A percentile compares a stretch with the other conserved stretches of the same genome.
phyloP scores from a whole-genome alignment of 2,797 vertebrate genomes.

The Manis javanica region DNA sequence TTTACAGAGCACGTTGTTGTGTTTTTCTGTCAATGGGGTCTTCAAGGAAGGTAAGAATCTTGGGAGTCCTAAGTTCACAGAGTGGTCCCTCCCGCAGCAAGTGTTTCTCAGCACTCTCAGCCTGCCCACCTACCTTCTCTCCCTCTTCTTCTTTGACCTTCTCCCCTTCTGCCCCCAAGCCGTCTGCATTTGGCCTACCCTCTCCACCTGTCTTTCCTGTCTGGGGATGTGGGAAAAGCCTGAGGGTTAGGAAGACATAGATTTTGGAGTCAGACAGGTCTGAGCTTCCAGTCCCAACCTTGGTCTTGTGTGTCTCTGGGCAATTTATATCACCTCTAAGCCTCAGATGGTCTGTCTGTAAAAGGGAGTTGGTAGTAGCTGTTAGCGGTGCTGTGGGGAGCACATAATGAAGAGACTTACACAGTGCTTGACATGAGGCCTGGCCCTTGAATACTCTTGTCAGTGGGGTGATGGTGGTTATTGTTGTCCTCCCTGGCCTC shows the following conservation, averaged over 20 bases:
- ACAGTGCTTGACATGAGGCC: background rate
- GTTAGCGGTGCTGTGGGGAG: background rate
- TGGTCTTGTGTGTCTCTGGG: background rate
- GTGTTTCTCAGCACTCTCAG: background rate
- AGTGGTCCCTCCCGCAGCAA: background rate
- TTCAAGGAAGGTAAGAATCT: conserved; percentile 93
- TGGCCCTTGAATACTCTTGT: background rate
- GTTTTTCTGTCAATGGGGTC: conserved; percentile 93
- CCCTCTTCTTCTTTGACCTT: background rate
- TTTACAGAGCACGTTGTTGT: conserved; percentile 91
- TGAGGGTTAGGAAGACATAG: background rate
- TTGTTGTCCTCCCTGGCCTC: background rate
- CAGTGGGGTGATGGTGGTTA: background rate
- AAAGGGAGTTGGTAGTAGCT: background rate
- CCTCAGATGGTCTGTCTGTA: background rate
- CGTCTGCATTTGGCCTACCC: background rate
- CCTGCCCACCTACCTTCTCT: background rate
- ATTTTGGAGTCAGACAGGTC: background rate
- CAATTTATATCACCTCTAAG: background rate
- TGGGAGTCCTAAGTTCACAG: background rate
- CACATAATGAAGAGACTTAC: background rate
- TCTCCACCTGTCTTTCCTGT: background rate
- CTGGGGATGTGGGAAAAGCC: background rate
- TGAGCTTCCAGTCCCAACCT: background rate
- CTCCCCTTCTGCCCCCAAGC: background rate